These are phyloP conservation scores for Dreissena rostriformis DNA, from an alignment of 1,140 invertebrate species.

Conservation along the genomic window DNA sequence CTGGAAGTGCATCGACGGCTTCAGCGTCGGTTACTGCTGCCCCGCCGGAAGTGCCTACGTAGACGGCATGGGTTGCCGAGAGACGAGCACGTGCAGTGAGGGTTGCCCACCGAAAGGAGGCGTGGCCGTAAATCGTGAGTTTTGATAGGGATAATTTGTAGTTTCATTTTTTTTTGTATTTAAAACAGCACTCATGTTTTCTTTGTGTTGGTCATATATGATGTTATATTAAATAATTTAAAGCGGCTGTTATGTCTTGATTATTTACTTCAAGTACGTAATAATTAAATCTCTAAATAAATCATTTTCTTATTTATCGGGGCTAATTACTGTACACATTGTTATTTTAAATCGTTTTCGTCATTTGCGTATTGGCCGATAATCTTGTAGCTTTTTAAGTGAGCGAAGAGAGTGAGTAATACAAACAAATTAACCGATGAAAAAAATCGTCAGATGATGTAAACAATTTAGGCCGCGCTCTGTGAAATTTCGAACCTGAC, in stretches of 20 bases:
- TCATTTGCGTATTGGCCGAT: too few relatives aligned
- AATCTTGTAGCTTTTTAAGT: too few relatives aligned
- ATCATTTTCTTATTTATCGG: too few relatives aligned
- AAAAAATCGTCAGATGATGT: too few relatives aligned
- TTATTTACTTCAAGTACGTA: too few relatives aligned
- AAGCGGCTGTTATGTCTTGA: not conserved
- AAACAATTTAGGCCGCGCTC: too few relatives aligned
- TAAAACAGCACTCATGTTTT: not conserved
- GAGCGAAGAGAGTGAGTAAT: too few relatives aligned
- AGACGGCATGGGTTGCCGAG: slow-evolving; percentile 42
- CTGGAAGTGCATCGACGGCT: slow-evolving; percentile 48
- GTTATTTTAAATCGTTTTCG: too few relatives aligned
- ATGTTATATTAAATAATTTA: not conserved
- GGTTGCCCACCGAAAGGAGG: slow-evolving; percentile 37
- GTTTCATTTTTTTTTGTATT: not conserved
- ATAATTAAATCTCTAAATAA: too few relatives aligned
- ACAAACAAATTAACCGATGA: too few relatives aligned
- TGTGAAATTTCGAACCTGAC: too few relatives aligned
- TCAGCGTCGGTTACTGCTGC: slow-evolving; percentile 50
- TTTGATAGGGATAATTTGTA: not conserved
- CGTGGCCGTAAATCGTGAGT: slow-evolving; percentile 40
- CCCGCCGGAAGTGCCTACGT: slow-evolving; percentile 43
- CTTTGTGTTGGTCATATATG: not conserved
- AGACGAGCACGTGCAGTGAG: slow-evolving; percentile 13
- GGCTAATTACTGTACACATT: too few relatives aligned